Conservation (phyloP, 2,797 vertebrate species). For the Triplophysa yarkandensis region DNA sequence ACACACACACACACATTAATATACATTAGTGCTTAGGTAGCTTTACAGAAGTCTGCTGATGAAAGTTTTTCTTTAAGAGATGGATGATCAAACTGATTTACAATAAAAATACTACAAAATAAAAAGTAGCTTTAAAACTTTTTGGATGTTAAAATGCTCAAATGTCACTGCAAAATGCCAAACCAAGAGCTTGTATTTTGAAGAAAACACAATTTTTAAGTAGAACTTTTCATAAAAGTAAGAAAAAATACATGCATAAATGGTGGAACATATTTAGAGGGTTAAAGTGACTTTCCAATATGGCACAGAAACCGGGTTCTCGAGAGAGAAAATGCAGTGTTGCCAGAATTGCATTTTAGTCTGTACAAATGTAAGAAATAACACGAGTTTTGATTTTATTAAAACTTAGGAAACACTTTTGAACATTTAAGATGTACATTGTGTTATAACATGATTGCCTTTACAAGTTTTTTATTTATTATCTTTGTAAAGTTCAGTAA, state of each 20-base stretch:
- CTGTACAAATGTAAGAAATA: not conserved
- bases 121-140: not conserved
- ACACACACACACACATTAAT: conserved; percentile 20
- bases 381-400: too few species aligned
- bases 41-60: not conserved
- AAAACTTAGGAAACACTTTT: not conserved
- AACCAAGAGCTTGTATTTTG: too few species aligned
- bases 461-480: not conserved
- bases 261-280: not conserved
- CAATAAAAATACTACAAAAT: not conserved
- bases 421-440: not conserved
- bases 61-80: not conserved
- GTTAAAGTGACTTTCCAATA: not conserved
- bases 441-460: not conserved
- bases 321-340: not conserved
- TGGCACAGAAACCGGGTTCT: not conserved
- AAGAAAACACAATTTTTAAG: not conserved
- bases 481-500: not conserved
- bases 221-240: conserved; percentile 2
- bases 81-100: not conserved
- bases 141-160: not conserved
- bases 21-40: conserved; percentile 29
- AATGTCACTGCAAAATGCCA: too few species aligned
- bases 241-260: not conserved
- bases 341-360: not conserved